Base-by-base conservation (phyloP, 2,797 vertebrate species). In the Leptatherina wallacei region DNA sequence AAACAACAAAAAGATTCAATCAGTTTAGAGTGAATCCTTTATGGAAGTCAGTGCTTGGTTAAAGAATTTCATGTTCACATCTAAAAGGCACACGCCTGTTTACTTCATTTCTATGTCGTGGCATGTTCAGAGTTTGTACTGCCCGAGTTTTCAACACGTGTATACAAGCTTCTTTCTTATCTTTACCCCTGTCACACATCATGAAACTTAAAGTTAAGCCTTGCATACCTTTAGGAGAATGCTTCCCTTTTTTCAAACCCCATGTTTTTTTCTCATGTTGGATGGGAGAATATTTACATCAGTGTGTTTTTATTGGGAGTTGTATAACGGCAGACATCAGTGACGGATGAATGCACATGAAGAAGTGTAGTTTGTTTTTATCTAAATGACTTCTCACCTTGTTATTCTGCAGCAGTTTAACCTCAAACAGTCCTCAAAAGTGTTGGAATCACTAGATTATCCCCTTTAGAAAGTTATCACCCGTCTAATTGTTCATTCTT, bases 341-440 rank as follows among this genome's bases (percentile, higher is more conserved):
- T 47, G 42, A 18, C 42, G 12, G 36, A 38, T 38, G 13, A 36
- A 38, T 38, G 36, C 36, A 38, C 9, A 10, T 33, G 42, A 78
- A 64, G 71, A 71, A 71, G 54, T 40, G 24, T 1, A 32, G 11
- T 51, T 64, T 66, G 6, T 20, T 27, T 51, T 59, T 40, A 60
- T 27, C 9, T 36, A 9, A n/a, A 65, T 61, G 47, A 16, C 54
- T 65, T 59, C 66, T 62, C 24, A 59, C 6, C 18, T 20, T 20
- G 6, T 20, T 47, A n/a, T 5, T 24, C 24, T 5, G 4, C 54
- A 11, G 33, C 47, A 71, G 22, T 47, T 54, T n/a, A 24, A 67
- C 57, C 2, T 33, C 4, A 52, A 7, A 5, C 0, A 24, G 14
- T 33, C 24, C 38, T n/a, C 20, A 9, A 14, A 16, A 60, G 4